A percentile compares a stretch with the other conserved stretches of the same genome.
Evolutionary conservation across 2,113 vertebrate species (phyloP).

Genomic region (Pteronura brasiliensis): DNA sequence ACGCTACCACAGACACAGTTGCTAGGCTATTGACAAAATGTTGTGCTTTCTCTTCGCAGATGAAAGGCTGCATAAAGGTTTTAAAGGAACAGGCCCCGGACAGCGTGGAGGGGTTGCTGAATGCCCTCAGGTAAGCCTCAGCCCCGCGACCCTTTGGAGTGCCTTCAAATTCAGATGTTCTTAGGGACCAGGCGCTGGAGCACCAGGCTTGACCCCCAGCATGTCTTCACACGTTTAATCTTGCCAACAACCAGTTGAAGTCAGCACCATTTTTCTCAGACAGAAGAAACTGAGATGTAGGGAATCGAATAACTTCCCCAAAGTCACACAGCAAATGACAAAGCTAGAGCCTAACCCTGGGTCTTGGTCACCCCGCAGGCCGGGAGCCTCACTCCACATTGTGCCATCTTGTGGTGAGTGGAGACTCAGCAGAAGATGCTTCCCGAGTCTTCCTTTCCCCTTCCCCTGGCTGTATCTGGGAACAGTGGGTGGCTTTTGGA

Average conservation of each 20-base stretch:
- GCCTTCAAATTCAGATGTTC: neutral
- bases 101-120: conserved; percentile 97
- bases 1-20: neutral
- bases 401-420: neutral
- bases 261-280: neutral
- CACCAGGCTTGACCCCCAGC: neutral
- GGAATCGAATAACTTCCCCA: neutral
- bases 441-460: too few relatives aligned
- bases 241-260: neutral
- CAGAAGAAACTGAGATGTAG: neutral
- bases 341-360: neutral
- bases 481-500: neutral
- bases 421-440: neutral
- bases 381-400: neutral
- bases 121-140: conserved; percentile 96
- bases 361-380: neutral
- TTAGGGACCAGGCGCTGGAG: neutral
- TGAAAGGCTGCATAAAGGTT: conserved; percentile 99
- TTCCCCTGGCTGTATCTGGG: neutral
- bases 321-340: neutral
- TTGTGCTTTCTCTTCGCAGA: conserved; percentile 84
- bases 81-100: conserved; percentile 98
- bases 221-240: neutral
- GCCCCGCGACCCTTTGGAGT: neutral
- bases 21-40: neutral